Percentiles rank a stretch among this genome's conserved stretches.
These are phyloP conservation scores for Charadrius vociferus DNA, from an alignment of 2,113 vertebrate species.

Conservation along the genomic window DNA sequence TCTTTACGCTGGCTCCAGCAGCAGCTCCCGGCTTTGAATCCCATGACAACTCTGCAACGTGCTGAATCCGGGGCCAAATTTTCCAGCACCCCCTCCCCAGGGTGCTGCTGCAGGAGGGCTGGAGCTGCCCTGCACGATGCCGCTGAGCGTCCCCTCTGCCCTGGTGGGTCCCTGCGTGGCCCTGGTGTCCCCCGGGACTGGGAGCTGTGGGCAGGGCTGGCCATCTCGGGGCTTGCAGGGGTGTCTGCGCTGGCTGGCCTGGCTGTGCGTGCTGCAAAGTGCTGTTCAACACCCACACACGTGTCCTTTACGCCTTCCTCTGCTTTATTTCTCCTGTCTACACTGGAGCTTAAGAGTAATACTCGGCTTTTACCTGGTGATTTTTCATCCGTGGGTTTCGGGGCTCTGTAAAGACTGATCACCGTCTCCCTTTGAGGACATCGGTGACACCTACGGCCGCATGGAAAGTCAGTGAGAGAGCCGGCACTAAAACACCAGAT, in stretches of 20 bases:
- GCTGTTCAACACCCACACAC: neutral
- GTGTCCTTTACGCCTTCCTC: neutral
- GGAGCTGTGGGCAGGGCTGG: neutral
- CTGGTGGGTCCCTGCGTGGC: neutral
- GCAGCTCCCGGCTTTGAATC: neutral
- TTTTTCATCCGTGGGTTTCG: neutral
- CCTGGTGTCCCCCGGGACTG: neutral
- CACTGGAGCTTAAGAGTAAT: neutral
- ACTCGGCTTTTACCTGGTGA: neutral
- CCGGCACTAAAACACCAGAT: neutral
- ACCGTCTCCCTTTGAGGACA: fast-evolving
- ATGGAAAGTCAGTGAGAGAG: neutral
- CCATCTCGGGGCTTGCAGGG: neutral
- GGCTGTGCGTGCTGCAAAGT: neutral
- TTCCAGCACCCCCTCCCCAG: neutral
- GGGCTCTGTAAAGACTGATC: neutral
- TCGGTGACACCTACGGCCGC: fast-evolving
- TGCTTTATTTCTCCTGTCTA: neutral
- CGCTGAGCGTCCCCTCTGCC: neutral
- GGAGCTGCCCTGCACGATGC: too few relatives aligned
- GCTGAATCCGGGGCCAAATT: fast-evolving
- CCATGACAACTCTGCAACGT: neutral
- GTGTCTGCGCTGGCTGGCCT: neutral
- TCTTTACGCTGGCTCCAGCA: neutral
- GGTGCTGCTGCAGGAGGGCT: neutral